These are phyloP conservation scores for Epirrhoe tristata DNA, from an alignment of 2,888 invertebrate species.

Conservation along the genomic window DNA sequence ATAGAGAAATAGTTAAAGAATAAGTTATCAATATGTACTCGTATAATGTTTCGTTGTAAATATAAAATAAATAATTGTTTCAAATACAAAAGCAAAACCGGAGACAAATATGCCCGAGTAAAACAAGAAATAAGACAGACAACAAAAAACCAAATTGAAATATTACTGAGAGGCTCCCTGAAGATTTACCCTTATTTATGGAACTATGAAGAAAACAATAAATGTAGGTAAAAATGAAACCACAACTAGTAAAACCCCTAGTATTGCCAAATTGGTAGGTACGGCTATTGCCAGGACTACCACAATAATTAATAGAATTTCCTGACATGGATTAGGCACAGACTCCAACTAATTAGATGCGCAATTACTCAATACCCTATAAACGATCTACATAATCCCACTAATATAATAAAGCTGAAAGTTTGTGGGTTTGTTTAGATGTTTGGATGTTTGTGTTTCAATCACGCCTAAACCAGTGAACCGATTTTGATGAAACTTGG, in stretches of 20 bases:
- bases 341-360: conserved; percentile 10
- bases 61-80: neutral
- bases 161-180: neutral
- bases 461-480: no score
- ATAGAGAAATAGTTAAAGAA: neutral
- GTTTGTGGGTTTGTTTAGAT: no score
- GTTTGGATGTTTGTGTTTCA: no score
- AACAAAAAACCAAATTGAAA: conserved; percentile 1
- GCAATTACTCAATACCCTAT: neutral
- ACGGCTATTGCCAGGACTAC: conserved; percentile 48
- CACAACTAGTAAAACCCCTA: conserved; percentile 10
- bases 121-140: conserved; percentile 2
- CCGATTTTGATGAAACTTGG: no score
- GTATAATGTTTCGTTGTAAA: neutral
- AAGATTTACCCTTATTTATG: conserved; percentile 1
- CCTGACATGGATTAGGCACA: conserved; percentile 50
- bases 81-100: neutral
- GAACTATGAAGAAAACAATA: conserved; percentile 2
- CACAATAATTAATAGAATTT: conserved; percentile 67
- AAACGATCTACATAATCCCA: neutral
- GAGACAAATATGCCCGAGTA: neutral
- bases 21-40: neutral
- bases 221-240: neutral
- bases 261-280: conserved; percentile 13
- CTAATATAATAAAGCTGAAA: no score